These are phyloP conservation scores for Mellilla xanthometata DNA, from an alignment of 2,888 invertebrate genomes.

Conservation along the genomic window DNA sequence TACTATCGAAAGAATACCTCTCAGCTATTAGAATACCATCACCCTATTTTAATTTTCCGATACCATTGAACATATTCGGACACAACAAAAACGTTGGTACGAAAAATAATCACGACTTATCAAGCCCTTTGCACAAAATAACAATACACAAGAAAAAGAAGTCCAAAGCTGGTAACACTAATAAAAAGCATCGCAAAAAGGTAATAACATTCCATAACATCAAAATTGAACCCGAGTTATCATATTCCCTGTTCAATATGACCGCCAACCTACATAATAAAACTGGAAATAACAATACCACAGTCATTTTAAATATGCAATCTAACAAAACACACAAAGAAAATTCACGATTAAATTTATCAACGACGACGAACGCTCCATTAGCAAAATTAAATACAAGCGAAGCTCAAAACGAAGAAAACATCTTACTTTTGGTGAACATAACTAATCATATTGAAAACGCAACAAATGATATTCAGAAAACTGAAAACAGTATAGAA, in stretches of 20 bases:
- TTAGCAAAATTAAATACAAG: constrained; percentile 36
- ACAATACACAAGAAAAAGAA: constrained; percentile 71
- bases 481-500: constrained; percentile 63
- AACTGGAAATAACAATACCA: constrained; percentile 23
- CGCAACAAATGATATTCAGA: constrained; percentile 38
- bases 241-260: constrained; percentile 35
- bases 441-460: constrained; percentile 54
- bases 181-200: constrained; percentile 66
- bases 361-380: constrained; percentile 34
- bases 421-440: constrained; percentile 50
- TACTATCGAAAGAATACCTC: constrained; percentile 46
- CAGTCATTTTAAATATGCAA: constrained; percentile 24
- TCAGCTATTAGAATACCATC: constrained; percentile 51
- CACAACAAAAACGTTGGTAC: constrained; percentile 44
- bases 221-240: constrained; percentile 48
- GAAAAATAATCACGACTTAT: constrained; percentile 33
- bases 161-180: constrained; percentile 45
- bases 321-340: constrained; percentile 20
- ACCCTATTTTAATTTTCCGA: constrained; percentile 57
- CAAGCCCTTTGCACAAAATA: constrained; percentile 54
- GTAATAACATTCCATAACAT: constrained; percentile 57
- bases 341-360: constrained; percentile 24
- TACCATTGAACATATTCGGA: constrained; percentile 54
- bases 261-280: constrained; percentile 32
- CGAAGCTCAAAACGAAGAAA: constrained; percentile 46